These are phyloP conservation scores for Myocastor coypus DNA, from an alignment of 2,113 vertebrate species.

Conservation along the genomic window DNA sequence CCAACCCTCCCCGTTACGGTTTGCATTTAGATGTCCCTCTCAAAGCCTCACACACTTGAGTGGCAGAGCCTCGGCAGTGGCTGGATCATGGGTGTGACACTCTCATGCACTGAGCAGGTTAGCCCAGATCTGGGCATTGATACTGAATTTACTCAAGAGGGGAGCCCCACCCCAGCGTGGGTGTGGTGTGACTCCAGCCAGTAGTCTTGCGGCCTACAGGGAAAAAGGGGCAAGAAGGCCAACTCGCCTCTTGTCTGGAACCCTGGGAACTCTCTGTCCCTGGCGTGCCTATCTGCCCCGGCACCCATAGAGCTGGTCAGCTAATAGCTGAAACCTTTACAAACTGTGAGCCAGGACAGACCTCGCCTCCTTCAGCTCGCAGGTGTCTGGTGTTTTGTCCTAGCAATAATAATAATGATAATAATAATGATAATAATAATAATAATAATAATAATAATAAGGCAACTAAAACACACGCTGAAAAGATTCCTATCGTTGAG, in stretches of 20 bases:
- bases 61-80: neutral
- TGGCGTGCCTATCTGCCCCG: neutral
- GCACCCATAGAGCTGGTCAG: neutral
- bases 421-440: no score
- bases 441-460: neutral
- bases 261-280: no score
- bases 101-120: neutral
- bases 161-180: neutral
- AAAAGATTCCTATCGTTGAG: neutral
- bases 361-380: neutral
- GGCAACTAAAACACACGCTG: neutral
- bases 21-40: neutral
- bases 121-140: neutral
- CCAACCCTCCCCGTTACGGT: neutral
- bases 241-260: neutral
- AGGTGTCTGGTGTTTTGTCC: neutral
- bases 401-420: neutral
- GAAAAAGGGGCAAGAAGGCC: neutral
- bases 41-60: neutral
- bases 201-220: neutral
- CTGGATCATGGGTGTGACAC: neutral
- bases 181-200: neutral
- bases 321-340: neutral
- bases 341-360: neutral
- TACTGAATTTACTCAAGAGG: neutral